Percentiles rank a stretch among this genome's conserved stretches.
Evolutionary conservation across 2,888 invertebrate genomes (phyloP).

Genomic region (Cylloceria caligata): DNA sequence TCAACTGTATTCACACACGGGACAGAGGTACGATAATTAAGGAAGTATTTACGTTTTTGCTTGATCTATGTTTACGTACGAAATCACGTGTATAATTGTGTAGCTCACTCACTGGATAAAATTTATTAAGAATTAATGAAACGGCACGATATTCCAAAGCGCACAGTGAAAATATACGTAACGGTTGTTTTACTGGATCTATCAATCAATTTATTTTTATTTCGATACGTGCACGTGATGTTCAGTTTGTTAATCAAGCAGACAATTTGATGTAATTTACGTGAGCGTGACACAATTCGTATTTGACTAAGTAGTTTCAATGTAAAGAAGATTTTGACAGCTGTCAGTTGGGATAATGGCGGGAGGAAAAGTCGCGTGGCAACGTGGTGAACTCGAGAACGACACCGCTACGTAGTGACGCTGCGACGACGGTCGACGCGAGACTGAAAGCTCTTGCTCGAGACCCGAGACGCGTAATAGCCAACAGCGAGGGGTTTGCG

Average conservation of each 20-base stretch:
- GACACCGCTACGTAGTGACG: not conserved
- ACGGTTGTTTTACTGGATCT: not conserved
- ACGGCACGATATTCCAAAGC: no score
- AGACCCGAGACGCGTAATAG: slow-evolving; percentile 46
- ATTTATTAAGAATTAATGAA: not conserved
- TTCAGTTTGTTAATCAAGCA: not conserved
- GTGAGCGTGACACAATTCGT: no score
- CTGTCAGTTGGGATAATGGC: slow-evolving; percentile 28
- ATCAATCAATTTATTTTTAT: not conserved
- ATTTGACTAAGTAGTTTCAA: not conserved
- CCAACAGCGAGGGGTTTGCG: slow-evolving; percentile 54
- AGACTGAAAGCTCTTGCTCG: slow-evolving; percentile 68
- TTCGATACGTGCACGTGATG: not conserved
- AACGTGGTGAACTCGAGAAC: slow-evolving; percentile 20
- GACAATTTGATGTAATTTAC: not conserved
- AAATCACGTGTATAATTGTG: no score
- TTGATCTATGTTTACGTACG: not conserved
- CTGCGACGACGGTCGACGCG: slow-evolving; percentile 74
- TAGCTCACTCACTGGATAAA: not conserved
- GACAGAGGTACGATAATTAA: not conserved
- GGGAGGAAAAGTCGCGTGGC: slow-evolving; percentile 70
- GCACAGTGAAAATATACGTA: no score
- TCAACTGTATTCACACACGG: slow-evolving; percentile 9
- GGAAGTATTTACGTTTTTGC: slow-evolving; percentile 7
- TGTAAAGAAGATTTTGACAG: slow-evolving; percentile 16